phyloP scores from a whole-genome alignment of 2,797 vertebrate genomes.

The Chiloscyllium punctatum region DNA sequence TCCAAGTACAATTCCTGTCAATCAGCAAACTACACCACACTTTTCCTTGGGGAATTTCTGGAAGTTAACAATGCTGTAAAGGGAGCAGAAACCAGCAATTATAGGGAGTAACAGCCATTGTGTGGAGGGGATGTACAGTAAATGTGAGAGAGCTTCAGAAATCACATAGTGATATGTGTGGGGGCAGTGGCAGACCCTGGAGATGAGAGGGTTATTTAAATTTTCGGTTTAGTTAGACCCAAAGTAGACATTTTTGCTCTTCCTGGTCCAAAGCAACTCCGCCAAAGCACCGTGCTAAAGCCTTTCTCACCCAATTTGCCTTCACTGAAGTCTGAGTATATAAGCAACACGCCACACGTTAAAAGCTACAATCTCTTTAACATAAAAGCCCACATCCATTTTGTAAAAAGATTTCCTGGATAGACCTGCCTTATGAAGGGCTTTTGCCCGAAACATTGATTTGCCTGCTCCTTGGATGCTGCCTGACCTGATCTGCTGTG shows the following conservation, averaged over 20 bases:
- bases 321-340: too few species aligned
- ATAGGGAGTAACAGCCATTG: background rate
- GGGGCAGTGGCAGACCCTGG: background rate
- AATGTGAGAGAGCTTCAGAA: background rate
- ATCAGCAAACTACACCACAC: background rate
- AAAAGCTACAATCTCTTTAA: background rate
- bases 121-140: background rate
- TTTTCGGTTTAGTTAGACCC: too few species aligned
- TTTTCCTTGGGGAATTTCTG: background rate
- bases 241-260: background rate
- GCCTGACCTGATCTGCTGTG: too few species aligned
- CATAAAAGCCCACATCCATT: background rate
- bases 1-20: background rate
- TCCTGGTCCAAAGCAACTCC: background rate
- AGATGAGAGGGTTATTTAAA: background rate
- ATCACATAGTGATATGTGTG: too few species aligned
- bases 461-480: too few species aligned
- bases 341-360: background rate
- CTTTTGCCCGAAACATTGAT: too few species aligned
- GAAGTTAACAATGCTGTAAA: background rate
- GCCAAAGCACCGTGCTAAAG: too few species aligned
- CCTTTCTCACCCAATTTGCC: too few species aligned
- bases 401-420: background rate
- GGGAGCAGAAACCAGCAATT: background rate
- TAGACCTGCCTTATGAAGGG: background rate